Evolutionary conservation across 2,113 vertebrate genomes (phyloP), one percentile per base, ranked within the genome.

Genomic region (Mesocricetus auratus): DNA sequence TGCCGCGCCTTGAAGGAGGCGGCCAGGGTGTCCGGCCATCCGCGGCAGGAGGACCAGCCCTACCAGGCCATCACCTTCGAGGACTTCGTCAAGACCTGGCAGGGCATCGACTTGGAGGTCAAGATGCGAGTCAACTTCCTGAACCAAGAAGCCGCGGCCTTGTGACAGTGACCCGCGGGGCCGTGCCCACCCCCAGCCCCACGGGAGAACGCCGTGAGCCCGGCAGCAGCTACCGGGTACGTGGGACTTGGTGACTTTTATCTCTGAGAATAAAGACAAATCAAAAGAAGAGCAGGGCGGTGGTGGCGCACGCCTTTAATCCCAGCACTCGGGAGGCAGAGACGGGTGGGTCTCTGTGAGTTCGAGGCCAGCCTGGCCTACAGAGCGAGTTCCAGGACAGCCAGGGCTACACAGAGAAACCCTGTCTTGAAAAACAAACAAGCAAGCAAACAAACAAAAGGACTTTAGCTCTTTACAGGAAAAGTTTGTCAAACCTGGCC

Each of bases 81-180:
- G 87, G 71, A 89, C n/a, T 89, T 89, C 71, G 1, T 60, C 53
- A 75, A 45, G 53, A 62, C 56, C 71, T 89, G 71, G 69, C 8
- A 62, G 29, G 19, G 87, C 3, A 31, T 89, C 16, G 53, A 75
- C 39, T 4, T 75, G 26, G 53, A 75, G 50, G 71, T 21, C 39
- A 89, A 89, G 87, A 89, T 79, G 71, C 64, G n/a, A n/a, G 66
- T 87, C 47, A 87, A 47, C 66, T 87, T 87, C 66, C 66, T 87
- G 45, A 71, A 87, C 21, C 21, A 53, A 16, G 6, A 71, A 24
- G 31, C 85, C 31, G 1, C 1, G 12, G 66, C 21, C 45, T 66
- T 66, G 9, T 66, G 82, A 60, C 39, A 47, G 60, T 86, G 60
- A 86, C 39, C 60, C 1, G 39, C 39, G 0, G 58, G 81, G 24